phyloP scores from a whole-genome alignment of 2,113 vertebrate genomes.

The Xyliphius kryptos region DNA sequence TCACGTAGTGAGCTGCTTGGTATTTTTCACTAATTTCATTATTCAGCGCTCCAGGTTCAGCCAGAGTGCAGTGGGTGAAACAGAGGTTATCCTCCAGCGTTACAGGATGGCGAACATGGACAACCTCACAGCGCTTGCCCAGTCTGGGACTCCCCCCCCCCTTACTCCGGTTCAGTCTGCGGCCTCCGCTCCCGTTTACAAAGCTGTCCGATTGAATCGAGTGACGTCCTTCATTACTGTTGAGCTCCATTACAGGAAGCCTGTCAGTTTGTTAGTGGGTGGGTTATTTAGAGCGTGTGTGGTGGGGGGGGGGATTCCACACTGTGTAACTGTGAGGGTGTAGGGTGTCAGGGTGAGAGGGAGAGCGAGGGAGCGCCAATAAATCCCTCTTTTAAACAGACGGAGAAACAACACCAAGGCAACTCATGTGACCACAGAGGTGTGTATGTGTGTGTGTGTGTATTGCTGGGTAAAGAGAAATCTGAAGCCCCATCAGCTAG shows the following conservation, averaged over 20 bases:
- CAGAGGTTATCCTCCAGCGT: slow-evolving; percentile 49
- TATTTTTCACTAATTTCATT: slow-evolving; percentile 57
- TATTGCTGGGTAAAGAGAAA: slow-evolving; percentile 7
- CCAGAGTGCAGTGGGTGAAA: slow-evolving; percentile 60
- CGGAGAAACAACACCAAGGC: neutral
- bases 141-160: neutral
- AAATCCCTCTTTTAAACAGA: slow-evolving; percentile 32
- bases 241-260: too few species aligned
- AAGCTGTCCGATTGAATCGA: too few species aligned
- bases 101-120: neutral
- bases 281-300: slow-evolving; percentile 14
- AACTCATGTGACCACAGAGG: neutral
- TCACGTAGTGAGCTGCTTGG: neutral
- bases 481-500: too few species aligned
- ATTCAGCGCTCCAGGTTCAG: slow-evolving; percentile 64
- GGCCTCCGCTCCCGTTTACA: neutral
- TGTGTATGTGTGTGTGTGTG: slow-evolving; percentile 18
- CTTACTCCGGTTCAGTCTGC: too few species aligned
- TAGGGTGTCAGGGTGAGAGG: slow-evolving; percentile 53
- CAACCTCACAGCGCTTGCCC: slow-evolving; percentile 23
- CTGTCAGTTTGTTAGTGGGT: neutral
- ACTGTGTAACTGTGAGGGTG: slow-evolving; percentile 52
- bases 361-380: slow-evolving; percentile 35
- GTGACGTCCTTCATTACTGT: too few species aligned
- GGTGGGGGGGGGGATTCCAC: slow-evolving; percentile 52